A percentile compares a stretch with the other conserved stretches of the same genome.
These are phyloP conservation scores for Schlechtendalia chinensis DNA, from an alignment of 1,140 invertebrate species.

Conservation along the genomic window DNA sequence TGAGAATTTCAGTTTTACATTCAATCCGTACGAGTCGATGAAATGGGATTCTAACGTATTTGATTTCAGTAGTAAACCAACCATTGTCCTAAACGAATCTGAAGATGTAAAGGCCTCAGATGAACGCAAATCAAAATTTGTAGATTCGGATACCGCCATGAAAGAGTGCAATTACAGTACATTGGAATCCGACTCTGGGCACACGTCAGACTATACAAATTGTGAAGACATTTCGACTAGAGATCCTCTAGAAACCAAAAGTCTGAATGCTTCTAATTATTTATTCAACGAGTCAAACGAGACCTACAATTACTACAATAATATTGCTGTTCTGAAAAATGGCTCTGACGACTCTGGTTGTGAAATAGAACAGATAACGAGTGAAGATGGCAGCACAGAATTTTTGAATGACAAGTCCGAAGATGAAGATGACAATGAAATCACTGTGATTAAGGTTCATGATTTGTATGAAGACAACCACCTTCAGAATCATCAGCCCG, in stretches of 20 bases:
- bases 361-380: slow-evolving; percentile 50
- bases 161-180: slow-evolving; percentile 35
- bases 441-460: slow-evolving; percentile 30
- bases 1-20: slow-evolving; percentile 46
- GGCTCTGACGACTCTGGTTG: slow-evolving; percentile 55
- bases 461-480: slow-evolving; percentile 15
- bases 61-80: slow-evolving; percentile 27
- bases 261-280: slow-evolving; percentile 17
- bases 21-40: slow-evolving; percentile 39
- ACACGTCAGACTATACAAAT: slow-evolving; percentile 44
- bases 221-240: slow-evolving; percentile 42
- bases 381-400: slow-evolving; percentile 48
- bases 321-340: slow-evolving; percentile 31
- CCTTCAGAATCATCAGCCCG: neutral
- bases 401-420: slow-evolving; percentile 45
- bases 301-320: slow-evolving; percentile 25
- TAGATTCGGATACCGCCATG: neutral
- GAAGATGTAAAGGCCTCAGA: neutral
- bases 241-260: slow-evolving; percentile 27
- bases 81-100: neutral
- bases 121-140: neutral
- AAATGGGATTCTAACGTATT: slow-evolving; percentile 45
- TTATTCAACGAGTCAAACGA: slow-evolving; percentile 26
- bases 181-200: slow-evolving; percentile 27
- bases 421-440: slow-evolving; percentile 47